Base-by-base conservation (phyloP, 1,140 invertebrate species). In the Drosophila oshimai region DNA sequence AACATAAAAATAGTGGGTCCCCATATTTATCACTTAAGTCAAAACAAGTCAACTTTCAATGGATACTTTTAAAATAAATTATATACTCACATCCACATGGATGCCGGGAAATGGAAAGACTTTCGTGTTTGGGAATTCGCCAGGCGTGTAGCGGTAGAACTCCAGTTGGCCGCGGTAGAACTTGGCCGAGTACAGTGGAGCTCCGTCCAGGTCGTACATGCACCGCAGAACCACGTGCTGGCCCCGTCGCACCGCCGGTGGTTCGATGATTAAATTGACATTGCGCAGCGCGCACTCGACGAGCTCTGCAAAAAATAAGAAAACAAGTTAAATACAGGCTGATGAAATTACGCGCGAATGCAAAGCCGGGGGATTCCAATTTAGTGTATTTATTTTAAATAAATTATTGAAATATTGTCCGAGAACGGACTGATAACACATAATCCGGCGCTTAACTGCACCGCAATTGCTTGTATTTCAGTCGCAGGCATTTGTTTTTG, bases 111-210 rank as follows among this genome's bases (percentile, higher is more conserved):
- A 92, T 34, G 93, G 93, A 91, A 96, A 96, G 42, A 94, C 93
- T 89, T 95, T 96, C 1, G 93, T 95, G 6, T 93, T 91, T 9
- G 95, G 95, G 24, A 91, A 92, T 70, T 96, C 94, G 47, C 92
- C 93, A 0, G 95, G 95, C 3, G 95, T 94, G 80, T 94, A 96
- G 61, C 95, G 93, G 91, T 95, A 96, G 91, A 96, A 96, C 90
- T 96, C 95, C 70, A 94, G 93, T 74, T 92, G 93, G n/a, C 95
- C 95, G 47, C 95, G 93, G 91, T 96, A 96, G 94, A 95, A 96
- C 91, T 96, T 95, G 39, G 95, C 92, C 1, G 95, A 95, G 90
- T 96, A 96, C 22, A 97, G 92, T 4, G 93, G 93, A 7, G 93
- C 94, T 0, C 93, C 93, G 78, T 96, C 94, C 83, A 96, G 92